Evolutionary conservation across 2,888 invertebrate species (phyloP), one percentile per base, ranked within the genome.

Genomic region (Troglohyphantes excavatus): DNA sequence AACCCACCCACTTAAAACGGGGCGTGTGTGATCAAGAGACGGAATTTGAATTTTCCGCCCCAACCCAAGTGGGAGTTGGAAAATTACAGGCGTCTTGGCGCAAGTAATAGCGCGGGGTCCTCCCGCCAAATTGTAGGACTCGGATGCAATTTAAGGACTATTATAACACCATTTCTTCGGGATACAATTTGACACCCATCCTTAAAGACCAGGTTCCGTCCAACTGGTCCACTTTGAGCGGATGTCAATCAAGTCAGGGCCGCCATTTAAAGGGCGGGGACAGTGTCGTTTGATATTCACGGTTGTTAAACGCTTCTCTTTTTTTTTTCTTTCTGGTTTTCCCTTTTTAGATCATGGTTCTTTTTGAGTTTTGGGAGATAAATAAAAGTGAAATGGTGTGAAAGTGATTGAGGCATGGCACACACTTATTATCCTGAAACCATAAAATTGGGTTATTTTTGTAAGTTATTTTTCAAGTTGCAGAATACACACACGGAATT

Each of bases 91-190:
- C 88, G 88, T 82, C 76, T 89, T 82, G 79, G 73, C 9, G 72
- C 61, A 43, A 65, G 61, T 87, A 87, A 87, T 87, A 65, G 76
- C 29, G 23, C 21, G 29, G 46, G 63, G 81, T 65, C 53, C 75
- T 81, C 63, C 82, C 70, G 82, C 70, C 61, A 89, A 89, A 89
- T 82, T 89, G 75, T 63, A 75, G 33, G 76, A 46, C 82, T 75
- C 75, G 63, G 53, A 11, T 39, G 88, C 76, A 89, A 89, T 89
- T 89, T 89, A 61, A 59, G 61, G 75, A 76, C 88, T 89, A 89
- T 89, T 89, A 89, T 82, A 89, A 82, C 88, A 76, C 88, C 88
- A 89, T 89, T 89, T 89, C 88, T 89, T 89, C 46, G 39, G 23
- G 27, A 61, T 29, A 68, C 81, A 43, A 89, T 83, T 72, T 73